Evolutionary conservation across 2,113 vertebrate genomes (phyloP), one percentile per base, ranked within the genome.

Genomic region (Vulpes vulpes): DNA sequence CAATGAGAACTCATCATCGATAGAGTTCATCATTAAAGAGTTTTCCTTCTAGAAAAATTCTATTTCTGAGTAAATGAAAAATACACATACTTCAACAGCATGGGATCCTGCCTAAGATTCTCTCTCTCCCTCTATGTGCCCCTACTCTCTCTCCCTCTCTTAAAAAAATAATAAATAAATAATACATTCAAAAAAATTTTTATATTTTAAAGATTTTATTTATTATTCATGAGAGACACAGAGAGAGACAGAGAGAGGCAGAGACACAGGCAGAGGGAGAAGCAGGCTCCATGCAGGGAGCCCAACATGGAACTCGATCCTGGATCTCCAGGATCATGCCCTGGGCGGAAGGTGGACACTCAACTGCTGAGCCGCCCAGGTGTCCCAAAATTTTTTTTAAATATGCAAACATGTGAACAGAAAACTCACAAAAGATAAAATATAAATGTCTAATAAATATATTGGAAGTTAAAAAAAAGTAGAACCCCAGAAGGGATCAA

Each of bases 371-470:
- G 43, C 43, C 43, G 7, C 43, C 43, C 43, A 43, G 43, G 43
- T 43, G 43, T 43, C 43, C 43, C 43, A 43, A 43, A 43, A 8
- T 43, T 43, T 43, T 16, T 32, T 67, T 32, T 32, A 67, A 67
- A 67, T 32, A 67, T 82, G 12, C 27, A 80, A 93, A 30, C n/a
- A 49, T 12, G 11, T 80, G 11, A 73, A 95, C 1, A 19, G 23
- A 57, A 93, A 93, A 90, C 49, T 82, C 57, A 86, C 51, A 86
- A 25, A 86, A 79, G 49, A 27, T 57, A 15, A 84, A 92, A 76
- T 79, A 71, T n/a, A 85, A 49, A 93, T 32, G 17, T 84, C 64
- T 89, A 85, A 32, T 25, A 88, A 83, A 27, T 30, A n/a, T 74
- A 43, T 57, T 30, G 35, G 53, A 84, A 62, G 49, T 78, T 3